Conservation (phyloP, 2,888 invertebrate genomes). For the Drosophila birchii region DNA sequence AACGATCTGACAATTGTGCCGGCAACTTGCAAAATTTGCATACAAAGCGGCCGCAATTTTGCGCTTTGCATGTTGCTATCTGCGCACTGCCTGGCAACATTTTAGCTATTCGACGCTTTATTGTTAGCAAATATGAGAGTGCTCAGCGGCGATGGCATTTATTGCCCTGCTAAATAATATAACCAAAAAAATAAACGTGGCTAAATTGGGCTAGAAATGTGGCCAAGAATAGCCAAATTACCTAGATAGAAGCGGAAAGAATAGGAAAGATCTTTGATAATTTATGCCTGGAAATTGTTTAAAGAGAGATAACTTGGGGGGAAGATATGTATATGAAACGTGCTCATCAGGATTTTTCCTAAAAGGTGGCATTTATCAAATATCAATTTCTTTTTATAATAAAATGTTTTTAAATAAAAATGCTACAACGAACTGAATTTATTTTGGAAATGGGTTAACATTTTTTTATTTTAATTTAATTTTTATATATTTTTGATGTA, state of each 20-base stretch:
- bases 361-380: background rate
- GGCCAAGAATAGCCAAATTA: constrained; percentile 16
- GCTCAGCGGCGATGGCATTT: constrained; percentile 28
- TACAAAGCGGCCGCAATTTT: constrained; percentile 52
- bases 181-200: constrained; percentile 2
- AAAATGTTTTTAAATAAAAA: background rate
- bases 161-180: constrained; percentile 23
- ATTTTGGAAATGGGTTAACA: no score
- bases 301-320: constrained; percentile 1
- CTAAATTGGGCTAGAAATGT: constrained; percentile 32
- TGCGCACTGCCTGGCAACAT: constrained; percentile 17
- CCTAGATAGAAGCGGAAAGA: background rate
- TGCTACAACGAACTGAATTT: background rate
- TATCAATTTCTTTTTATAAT: background rate
- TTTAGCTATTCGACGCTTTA: constrained; percentile 51
- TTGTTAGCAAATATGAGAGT: constrained; percentile 64
- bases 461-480: background rate
- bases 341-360: background rate
- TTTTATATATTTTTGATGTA: background rate
- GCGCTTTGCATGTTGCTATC: constrained; percentile 38
- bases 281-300: background rate
- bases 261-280: background rate
- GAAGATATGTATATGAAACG: background rate
- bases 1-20: constrained; percentile 67
- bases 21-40: constrained; percentile 63